These are phyloP conservation scores for Apotomis turbidana DNA, from an alignment of 2,888 invertebrate species.

Conservation along the genomic window DNA sequence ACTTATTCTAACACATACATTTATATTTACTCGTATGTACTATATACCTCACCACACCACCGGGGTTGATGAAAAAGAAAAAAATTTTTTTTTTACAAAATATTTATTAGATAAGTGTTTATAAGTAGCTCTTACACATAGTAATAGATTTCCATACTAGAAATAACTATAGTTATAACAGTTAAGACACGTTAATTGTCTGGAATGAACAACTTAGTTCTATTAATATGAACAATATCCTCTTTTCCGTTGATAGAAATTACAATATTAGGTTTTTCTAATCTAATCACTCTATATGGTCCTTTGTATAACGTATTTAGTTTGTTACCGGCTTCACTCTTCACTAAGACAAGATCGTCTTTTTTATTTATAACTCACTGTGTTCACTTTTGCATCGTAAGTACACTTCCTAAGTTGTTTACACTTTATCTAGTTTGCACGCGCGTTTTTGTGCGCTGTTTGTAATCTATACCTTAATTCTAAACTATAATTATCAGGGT, in stretches of 20 bases:
- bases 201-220: conserved; percentile 1
- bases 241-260: conserved; percentile 5
- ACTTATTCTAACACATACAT: no score
- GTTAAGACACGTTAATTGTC: no score
- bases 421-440: not conserved
- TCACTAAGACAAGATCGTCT: conserved; percentile 6
- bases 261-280: conserved; percentile 4
- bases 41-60: not conserved
- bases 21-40: not conserved
- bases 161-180: not conserved
- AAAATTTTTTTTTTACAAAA: not conserved
- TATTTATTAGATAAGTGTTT: not conserved
- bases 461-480: conserved; percentile 1
- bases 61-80: not conserved
- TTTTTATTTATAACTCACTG: conserved; percentile 11
- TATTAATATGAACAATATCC: conserved; percentile 4
- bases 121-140: not conserved
- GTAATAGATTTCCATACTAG: not conserved
- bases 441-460: not conserved
- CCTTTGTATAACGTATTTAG: not conserved
- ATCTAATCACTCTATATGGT: not conserved
- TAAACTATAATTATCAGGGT: not conserved
- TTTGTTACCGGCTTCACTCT: conserved; percentile 9
- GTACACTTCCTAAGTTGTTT: not conserved
- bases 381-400: not conserved